Evolutionary conservation across 2,888 invertebrate genomes (phyloP).

Genomic region (Hirtodrosophila alboralis): DNA sequence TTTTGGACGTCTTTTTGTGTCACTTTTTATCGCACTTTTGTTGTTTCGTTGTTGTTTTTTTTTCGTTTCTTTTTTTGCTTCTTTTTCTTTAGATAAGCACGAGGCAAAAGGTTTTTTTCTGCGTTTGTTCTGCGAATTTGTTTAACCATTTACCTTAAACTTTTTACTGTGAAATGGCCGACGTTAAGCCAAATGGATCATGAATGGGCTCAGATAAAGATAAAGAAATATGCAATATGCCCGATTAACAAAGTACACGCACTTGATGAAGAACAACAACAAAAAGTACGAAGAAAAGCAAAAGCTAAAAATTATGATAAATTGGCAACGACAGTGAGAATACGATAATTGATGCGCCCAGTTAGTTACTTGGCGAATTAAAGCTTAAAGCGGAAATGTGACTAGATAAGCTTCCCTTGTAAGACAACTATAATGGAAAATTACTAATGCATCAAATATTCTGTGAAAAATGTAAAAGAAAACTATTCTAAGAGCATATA

Average conservation of each 20-base stretch:
- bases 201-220: constrained; percentile 43
- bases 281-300: constrained; percentile 2
- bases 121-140: constrained; percentile 19
- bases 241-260: constrained; percentile 16
- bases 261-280: constrained; percentile 12
- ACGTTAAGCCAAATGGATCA: constrained; percentile 38
- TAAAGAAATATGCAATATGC: constrained; percentile 28
- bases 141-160: constrained; percentile 19
- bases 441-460: no score
- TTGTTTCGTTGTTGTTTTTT: no score
- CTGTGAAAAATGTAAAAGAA: no score
- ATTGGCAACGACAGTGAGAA: constrained; percentile 17
- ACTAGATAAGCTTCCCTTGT: not conserved
- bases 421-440: no score
- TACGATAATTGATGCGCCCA: constrained; percentile 37
- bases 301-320: constrained; percentile 9
- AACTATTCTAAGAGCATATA: no score
- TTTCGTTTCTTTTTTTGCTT: constrained; percentile 3
- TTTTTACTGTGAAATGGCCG: constrained; percentile 18
- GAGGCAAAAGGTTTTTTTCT: constrained; percentile 18
- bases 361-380: constrained; percentile 8
- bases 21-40: constrained; percentile 27
- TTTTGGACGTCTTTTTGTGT: constrained; percentile 13
- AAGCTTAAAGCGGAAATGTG: constrained; percentile 36
- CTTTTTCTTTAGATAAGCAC: constrained; percentile 36